Base-by-base conservation (phyloP, 2,113 vertebrate genomes). In the Mus pahari region DNA sequence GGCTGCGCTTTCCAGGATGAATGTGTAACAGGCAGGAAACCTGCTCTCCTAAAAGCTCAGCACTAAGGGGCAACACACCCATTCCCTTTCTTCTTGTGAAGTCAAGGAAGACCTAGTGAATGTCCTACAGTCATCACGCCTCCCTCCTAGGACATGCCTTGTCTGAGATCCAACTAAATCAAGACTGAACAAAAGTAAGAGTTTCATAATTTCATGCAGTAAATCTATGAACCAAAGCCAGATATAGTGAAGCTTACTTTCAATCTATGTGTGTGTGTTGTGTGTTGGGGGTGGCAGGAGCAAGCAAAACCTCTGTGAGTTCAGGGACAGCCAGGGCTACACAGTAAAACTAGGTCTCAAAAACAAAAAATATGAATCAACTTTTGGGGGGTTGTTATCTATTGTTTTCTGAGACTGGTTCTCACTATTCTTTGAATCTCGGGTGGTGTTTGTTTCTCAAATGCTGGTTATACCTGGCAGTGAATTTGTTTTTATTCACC, bases 161-260 rank as follows among this genome's bases (percentile, higher is more conserved):
- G 36, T 91, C 71, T 74, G 1, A 92, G 71, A 92, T 17, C 8
- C 26, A 81, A 42, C 8, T 74, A 84, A 94, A 94, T 74, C 3
- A 68, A 33, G 55, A 94, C 81, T 88, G 87, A n/a, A 5, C 64
- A 94, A 94, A 48, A 78, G 53, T 10, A 33, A 95, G 60, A 86
- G 36, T 88, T 53, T 90, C 33, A 55, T 77, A 89, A 92, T 5
- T 68, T n/a, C 55, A 58, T 62, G 26, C 68, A n/a, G 39, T 53
- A 36, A 73, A 68, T 62, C 33, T 50, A 89, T 36, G 4, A 77
- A 48, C 22, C 42, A 86, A 86, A 60, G 36, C 22, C 55, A 39
- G 79, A 60, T 26, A 22, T 39, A 39, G 10, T 16, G 7, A 58
- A 6, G 58, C 33, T 60, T 60, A 60, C 55, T 13, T 26, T 82